phyloP scores from a whole-genome alignment of 2,113 vertebrate genomes.

The Rhea pennata region DNA sequence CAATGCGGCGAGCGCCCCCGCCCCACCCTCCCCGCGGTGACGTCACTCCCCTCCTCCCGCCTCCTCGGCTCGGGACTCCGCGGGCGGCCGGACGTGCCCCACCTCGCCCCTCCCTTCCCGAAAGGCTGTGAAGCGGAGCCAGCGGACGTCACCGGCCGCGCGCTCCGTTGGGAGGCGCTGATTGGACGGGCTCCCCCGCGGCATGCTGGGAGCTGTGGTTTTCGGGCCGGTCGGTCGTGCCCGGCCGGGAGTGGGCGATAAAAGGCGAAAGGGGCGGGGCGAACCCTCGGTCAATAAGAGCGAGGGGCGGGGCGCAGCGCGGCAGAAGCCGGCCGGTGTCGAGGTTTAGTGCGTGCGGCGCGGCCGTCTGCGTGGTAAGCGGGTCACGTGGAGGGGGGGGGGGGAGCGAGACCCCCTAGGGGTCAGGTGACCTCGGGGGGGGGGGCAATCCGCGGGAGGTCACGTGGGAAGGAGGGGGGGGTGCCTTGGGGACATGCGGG shows the following conservation, averaged over 20 bases:
- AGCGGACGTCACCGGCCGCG: rapidly evolving
- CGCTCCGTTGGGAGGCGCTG: neutral
- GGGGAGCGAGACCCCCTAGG: too few species aligned
- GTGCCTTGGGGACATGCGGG: neutral
- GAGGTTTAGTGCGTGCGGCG: rapidly evolving
- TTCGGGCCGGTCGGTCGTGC: too few species aligned
- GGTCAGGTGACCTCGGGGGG: neutral
- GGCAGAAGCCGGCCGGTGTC: neutral
- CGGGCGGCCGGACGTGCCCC: neutral
- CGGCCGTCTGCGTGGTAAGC: neutral
- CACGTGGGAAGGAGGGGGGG: too few species aligned
- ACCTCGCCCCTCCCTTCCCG: rapidly evolving
- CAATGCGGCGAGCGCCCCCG: neutral
- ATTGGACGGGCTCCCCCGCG: neutral
- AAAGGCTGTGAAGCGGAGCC: neutral
- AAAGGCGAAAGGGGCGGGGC: neutral
- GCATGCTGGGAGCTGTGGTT: constrained; percentile 8
- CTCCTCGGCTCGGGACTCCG: too few species aligned
- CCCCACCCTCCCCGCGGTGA: neutral
- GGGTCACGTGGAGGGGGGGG: too few species aligned
- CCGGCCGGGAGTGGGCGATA: rapidly evolving
- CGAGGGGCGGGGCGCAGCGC: neutral
- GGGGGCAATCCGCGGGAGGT: too few species aligned
- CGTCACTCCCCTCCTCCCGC: too few species aligned
- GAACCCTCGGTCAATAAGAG: neutral